Percentiles rank a stretch among this genome's conserved stretches.
These are phyloP conservation scores for Gastracanthus pulcherrimus DNA, from an alignment of 2,888 invertebrate species.

Conservation along the genomic window DNA sequence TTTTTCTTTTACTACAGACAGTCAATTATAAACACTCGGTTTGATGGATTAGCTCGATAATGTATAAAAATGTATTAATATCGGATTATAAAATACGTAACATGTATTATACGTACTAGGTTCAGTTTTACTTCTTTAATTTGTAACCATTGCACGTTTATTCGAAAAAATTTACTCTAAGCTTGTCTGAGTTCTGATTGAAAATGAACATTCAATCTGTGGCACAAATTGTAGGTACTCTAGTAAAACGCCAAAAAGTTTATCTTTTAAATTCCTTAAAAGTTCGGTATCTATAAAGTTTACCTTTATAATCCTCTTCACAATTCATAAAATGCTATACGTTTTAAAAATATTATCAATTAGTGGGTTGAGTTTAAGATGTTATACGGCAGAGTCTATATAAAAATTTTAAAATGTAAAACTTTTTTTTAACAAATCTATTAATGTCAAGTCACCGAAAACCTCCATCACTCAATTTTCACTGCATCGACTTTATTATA, in stretches of 20 bases:
- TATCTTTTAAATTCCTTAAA: slow-evolving; percentile 5
- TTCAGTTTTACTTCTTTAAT: slow-evolving; percentile 19
- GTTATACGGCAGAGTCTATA: slow-evolving; percentile 18
- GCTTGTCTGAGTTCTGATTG: neutral
- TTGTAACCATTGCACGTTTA: neutral
- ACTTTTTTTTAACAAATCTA: slow-evolving; percentile 25
- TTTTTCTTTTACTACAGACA: slow-evolving; percentile 9
- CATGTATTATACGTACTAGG: slow-evolving; percentile 12
- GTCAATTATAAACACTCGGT: slow-evolving; percentile 21
- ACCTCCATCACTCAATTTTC: neutral
- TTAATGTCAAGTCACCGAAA: neutral
- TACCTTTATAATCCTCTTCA: slow-evolving; percentile 5
- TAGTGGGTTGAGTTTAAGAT: slow-evolving; percentile 24
- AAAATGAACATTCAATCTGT: slow-evolving; percentile 39
- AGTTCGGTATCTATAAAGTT: neutral
- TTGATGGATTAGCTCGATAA: slow-evolving; percentile 14
- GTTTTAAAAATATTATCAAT: slow-evolving; percentile 45
- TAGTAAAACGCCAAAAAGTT: slow-evolving; percentile 25
- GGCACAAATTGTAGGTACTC: slow-evolving; percentile 42
- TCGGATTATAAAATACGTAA: slow-evolving; percentile 42
- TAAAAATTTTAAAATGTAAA: slow-evolving; percentile 36
- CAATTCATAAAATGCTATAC: slow-evolving; percentile 19
- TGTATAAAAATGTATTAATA: slow-evolving; percentile 44
- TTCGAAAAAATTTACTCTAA: slow-evolving; percentile 26
- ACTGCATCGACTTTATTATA: neutral